Evolutionary conservation across 2,113 vertebrate species (phyloP).

Genomic region (Eudyptes chrysolophus): DNA sequence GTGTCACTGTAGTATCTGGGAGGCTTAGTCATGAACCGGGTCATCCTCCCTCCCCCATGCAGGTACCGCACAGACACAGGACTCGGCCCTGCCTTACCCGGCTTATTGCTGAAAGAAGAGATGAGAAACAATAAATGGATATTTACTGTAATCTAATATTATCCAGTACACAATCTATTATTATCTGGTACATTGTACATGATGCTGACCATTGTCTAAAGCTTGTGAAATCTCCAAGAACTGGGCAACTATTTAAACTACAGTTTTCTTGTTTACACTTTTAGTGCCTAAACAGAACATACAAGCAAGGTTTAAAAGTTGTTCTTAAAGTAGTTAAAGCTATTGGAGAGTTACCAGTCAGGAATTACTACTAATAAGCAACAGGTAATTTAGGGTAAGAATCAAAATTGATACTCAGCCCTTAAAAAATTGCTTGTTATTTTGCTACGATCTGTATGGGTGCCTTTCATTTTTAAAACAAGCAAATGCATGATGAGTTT

Average conservation of each 20-base stretch:
- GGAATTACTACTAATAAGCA: not conserved
- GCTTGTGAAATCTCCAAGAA: not conserved
- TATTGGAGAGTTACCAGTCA: not conserved
- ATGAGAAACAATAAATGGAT: not conserved
- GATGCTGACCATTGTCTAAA: not conserved
- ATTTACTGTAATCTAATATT: not conserved
- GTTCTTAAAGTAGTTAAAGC: not conserved
- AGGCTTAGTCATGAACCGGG: not conserved
- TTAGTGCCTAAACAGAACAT: not conserved
- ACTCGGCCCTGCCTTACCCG: not conserved
- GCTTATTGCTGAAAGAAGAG: not conserved
- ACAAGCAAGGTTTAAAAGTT: not conserved
- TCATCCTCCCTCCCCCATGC: not conserved
- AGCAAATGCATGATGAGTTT: not conserved
- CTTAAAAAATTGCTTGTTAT: not conserved
- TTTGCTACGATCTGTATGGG: not conserved
- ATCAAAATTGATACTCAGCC: not conserved
- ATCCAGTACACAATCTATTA: not conserved
- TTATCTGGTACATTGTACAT: not conserved
- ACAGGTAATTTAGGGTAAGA: not conserved
- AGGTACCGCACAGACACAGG: not conserved
- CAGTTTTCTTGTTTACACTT: not conserved
- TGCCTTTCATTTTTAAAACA: not conserved
- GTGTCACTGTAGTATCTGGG: not conserved
- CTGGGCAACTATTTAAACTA: not conserved